Conservation (phyloP, 2,113 vertebrate genomes). For the Pontoporia blainvillei region DNA sequence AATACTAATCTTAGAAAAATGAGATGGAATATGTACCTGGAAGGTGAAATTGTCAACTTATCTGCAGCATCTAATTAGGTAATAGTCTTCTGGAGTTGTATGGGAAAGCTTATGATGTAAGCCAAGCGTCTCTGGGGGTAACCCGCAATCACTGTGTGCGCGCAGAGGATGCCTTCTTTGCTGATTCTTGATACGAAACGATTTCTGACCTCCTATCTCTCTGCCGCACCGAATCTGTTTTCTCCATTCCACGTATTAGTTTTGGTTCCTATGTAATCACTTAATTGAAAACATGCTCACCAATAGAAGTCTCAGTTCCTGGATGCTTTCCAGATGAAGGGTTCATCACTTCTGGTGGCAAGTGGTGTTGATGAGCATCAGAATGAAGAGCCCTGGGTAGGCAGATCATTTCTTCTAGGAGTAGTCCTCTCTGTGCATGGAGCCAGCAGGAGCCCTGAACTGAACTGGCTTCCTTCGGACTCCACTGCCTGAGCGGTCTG, state of each 20-base stretch:
- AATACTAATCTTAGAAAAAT: neutral
- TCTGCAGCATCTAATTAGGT: neutral
- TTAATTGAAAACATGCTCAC: constrained; percentile 37
- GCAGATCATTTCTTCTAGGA: constrained; percentile 13
- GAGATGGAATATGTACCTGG: neutral
- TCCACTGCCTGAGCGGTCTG: constrained; percentile 46
- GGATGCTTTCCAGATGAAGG: constrained; percentile 21
- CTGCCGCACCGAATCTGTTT: neutral
- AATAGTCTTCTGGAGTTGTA: neutral
- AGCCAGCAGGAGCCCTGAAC: constrained; percentile 32
- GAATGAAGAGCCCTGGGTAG: neutral
- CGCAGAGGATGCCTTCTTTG: neutral
- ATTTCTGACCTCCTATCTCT: neutral
- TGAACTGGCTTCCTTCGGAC: constrained; percentile 66
- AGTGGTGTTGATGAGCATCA: constrained; percentile 39
- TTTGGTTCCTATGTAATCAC: constrained; percentile 3
- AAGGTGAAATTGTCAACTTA: neutral
- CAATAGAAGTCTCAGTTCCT: neutral
- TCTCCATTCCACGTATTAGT: neutral
- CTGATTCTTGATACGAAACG: neutral
- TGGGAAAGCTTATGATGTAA: neutral
- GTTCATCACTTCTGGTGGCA: neutral
- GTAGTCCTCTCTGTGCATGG: neutral
- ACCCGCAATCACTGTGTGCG: neutral
- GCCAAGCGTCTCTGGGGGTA: neutral